phyloP scores from a whole-genome alignment of 2,888 invertebrate species.

The Periphyllus acericola region DNA sequence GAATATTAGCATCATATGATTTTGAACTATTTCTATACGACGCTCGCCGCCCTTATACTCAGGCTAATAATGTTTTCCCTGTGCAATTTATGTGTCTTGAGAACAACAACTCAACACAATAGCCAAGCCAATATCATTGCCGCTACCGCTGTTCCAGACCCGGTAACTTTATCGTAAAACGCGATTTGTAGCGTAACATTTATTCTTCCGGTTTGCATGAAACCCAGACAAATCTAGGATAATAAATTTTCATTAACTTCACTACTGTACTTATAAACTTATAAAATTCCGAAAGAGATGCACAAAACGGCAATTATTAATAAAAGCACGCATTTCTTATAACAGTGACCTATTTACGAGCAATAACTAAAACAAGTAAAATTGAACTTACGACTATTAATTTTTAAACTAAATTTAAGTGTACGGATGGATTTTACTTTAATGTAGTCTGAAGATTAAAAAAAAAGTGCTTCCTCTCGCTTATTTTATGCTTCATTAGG shows the following conservation, averaged over 20 bases:
- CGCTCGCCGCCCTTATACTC: neutral
- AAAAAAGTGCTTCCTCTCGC: too few species aligned
- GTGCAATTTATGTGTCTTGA: slow-evolving; percentile 38
- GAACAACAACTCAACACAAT: slow-evolving; percentile 32
- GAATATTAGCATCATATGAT: slow-evolving; percentile 6
- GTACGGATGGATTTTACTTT: neutral
- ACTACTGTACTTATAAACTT: neutral
- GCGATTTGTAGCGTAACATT: slow-evolving; percentile 43
- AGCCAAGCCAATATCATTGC: neutral
- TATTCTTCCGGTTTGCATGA: slow-evolving; percentile 39
- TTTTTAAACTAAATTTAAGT: neutral
- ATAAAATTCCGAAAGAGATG: slow-evolving; percentile 29
- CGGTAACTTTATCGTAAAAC: slow-evolving; percentile 39
- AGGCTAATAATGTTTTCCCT: slow-evolving; percentile 10
- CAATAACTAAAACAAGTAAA: neutral
- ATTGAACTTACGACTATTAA: neutral
- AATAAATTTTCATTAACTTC: slow-evolving; percentile 41
- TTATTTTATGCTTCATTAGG: too few species aligned
- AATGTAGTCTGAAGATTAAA: neutral
- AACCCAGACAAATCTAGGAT: slow-evolving; percentile 26
- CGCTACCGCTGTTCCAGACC: neutral
- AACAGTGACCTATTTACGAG: slow-evolving; percentile 1
- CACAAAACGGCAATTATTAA: slow-evolving; percentile 1
- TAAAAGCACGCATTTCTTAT: neutral
- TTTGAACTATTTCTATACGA: slow-evolving; percentile 20